Base-by-base conservation (phyloP, 2,888 invertebrate species). In the Apocheima hispidaria region DNA sequence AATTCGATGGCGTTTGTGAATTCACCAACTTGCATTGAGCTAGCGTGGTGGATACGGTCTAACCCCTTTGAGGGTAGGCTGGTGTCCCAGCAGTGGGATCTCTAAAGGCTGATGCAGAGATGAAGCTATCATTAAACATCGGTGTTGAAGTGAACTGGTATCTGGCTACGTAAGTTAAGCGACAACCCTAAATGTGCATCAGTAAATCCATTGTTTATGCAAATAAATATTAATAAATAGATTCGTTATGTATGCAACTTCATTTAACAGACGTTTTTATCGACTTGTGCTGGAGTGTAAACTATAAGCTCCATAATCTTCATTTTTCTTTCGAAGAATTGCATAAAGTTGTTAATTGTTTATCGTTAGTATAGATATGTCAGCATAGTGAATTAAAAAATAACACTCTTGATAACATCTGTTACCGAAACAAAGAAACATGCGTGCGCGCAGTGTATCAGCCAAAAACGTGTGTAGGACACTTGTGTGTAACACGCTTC, bases 181-280 rank as follows among this genome's bases (percentile, higher is more conserved):
- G 65, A 53, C 63, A 69, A 21, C 71, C 65, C 63, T 60, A 51
- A n/a, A 40, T 12, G 30, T 46, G 55, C 71, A 73, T 73, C 73
- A 81, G 81, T 88, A 88, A 88, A 89, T 90, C 88, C 88, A 87
- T 85, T 87, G 83, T 80, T 78, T 82, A 87, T 87, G 87, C 82
- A 86, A 88, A 89, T 87, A 84, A 77, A 84, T 81, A 84, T 82
- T 82, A 84, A 84, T 83, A 83, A 75, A 71, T 77, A 78, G 74
- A 75, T 74, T 75, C 65, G 65, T 75, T 82, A 80, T 75, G 76
- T 82, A 81, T 82, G 78, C 82, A 82, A 79, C 72, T 78, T 72
- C 72, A 70, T 79, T 81, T 80, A 77, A 71, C 70, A 74, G 69
- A 76, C 71, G 55, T 84, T 86, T 86, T 81, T 81, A 66, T 71